phyloP scores from a whole-genome alignment of 2,113 vertebrate genomes.

The Rhinogobius similis region DNA sequence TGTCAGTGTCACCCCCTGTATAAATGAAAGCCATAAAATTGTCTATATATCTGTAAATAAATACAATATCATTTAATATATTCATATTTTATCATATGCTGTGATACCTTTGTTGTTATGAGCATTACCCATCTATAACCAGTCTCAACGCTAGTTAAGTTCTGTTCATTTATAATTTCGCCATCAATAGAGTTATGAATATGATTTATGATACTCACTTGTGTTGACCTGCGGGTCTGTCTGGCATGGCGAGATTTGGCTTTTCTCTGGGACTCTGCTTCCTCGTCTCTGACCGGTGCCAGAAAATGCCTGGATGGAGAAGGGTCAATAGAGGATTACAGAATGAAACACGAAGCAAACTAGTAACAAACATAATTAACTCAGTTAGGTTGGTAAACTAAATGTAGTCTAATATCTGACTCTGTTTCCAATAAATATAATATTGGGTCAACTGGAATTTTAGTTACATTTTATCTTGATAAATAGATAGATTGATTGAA shows the following conservation, averaged over 20 bases:
- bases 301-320: conserved; percentile 69
- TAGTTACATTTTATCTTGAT: too few species aligned
- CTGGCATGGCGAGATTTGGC: conserved; percentile 91
- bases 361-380: not conserved
- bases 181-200: not conserved
- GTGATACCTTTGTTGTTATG: too few species aligned
- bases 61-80: too few species aligned
- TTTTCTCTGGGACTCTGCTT: conserved; percentile 92
- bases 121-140: too few species aligned
- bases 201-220: conserved; percentile 70
- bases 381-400: not conserved
- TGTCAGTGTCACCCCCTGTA: conserved; percentile 88
- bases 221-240: conserved; percentile 92
- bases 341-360: not conserved
- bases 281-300: conserved; percentile 89
- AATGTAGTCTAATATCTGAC: not conserved
- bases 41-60: too few species aligned
- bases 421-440: too few species aligned
- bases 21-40: not conserved
- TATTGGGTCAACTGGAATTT: too few species aligned
- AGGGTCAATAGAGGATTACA: not conserved
- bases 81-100: too few species aligned
- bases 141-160: too few species aligned
- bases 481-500: too few species aligned
- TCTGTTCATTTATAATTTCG: not conserved